Conservation (phyloP, 2,113 vertebrate genomes). For the Notiomystis cincta region DNA sequence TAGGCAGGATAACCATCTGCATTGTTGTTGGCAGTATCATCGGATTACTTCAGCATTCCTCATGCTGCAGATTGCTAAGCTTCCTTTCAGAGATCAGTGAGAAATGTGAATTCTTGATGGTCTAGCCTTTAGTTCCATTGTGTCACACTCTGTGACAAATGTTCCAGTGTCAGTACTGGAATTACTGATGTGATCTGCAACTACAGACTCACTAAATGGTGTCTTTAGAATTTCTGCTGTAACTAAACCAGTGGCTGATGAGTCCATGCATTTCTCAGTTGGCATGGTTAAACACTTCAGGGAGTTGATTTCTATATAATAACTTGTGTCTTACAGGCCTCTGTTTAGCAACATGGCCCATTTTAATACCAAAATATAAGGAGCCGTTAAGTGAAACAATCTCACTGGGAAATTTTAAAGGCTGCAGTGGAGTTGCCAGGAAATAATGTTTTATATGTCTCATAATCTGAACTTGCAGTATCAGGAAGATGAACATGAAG, state of each 20-base stretch:
- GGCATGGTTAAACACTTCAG: not conserved
- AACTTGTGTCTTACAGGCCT: not conserved
- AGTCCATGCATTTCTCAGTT: not conserved
- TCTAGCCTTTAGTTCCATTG: not conserved
- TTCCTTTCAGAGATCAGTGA: not conserved
- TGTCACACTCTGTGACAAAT: not conserved
- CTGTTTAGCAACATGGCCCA: not conserved
- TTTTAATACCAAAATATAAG: not conserved
- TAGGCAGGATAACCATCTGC: not conserved
- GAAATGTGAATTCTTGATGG: not conserved
- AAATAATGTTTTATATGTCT: not conserved
- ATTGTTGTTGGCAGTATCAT: not conserved
- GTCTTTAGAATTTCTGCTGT: not conserved
- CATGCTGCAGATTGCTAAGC: not conserved
- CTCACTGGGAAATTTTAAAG: not conserved
- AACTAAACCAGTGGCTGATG: not conserved
- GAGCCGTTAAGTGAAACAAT: not conserved
- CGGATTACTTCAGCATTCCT: not conserved
- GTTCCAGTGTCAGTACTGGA: not conserved
- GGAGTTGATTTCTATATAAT: not conserved
- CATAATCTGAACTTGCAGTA: constrained; percentile 56
- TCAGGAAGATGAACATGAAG: constrained; percentile 68
- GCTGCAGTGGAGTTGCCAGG: not conserved
- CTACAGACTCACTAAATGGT: not conserved
- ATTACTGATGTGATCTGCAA: not conserved